Percentiles rank a stretch among this genome's conserved stretches.
Evolutionary conservation across 2,113 vertebrate species (phyloP).

Genomic region (Sylvilagus bachmani): DNA sequence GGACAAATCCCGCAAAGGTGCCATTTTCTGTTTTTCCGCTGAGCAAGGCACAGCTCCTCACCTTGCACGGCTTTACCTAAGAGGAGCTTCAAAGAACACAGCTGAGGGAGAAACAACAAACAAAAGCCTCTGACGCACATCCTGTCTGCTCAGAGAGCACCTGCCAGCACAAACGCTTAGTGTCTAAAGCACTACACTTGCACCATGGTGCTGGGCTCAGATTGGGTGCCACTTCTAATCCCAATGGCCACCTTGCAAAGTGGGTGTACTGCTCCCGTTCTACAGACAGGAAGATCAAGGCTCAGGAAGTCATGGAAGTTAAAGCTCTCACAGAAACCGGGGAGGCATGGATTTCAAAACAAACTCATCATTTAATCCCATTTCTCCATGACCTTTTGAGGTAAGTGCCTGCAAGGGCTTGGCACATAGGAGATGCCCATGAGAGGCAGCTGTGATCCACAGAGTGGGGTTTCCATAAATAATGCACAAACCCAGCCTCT

Average conservation of each 20-base stretch:
- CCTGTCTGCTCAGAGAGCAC: neutral
- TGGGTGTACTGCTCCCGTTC: neutral
- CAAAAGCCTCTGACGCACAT: neutral
- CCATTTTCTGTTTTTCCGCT: rapidly evolving
- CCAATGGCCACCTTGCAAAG: neutral
- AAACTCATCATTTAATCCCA: no score
- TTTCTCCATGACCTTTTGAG: no score
- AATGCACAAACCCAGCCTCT: neutral
- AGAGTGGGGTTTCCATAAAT: neutral
- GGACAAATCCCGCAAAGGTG: neutral
- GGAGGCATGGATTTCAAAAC: no score
- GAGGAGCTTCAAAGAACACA: neutral
- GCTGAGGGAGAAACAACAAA: neutral
- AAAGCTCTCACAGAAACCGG: neutral
- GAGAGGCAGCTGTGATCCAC: neutral
- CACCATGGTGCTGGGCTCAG: neutral
- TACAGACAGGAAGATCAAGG: neutral
- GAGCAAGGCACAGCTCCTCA: neutral
- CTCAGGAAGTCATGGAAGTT: neutral
- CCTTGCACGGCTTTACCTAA: neutral
- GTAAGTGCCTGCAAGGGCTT: neutral
- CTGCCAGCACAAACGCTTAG: neutral
- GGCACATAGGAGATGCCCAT: neutral
- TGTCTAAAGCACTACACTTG: neutral
- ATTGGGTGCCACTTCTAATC: neutral